Percentiles rank a stretch among this genome's conserved stretches.
phyloP scores from a whole-genome alignment of 2,797 vertebrate species.

The Octomys mimax region DNA sequence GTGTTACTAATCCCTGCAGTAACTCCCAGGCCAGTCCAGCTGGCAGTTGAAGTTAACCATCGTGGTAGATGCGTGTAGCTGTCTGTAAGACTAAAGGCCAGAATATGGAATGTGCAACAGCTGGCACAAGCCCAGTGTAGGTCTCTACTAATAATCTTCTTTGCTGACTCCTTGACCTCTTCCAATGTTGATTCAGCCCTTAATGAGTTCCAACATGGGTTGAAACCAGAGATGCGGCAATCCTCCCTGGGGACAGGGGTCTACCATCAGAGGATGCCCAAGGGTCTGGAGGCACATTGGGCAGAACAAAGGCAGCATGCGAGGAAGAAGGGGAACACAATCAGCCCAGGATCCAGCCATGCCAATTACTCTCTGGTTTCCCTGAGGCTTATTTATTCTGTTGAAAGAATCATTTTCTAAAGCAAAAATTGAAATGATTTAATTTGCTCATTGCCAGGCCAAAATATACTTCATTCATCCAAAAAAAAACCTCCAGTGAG shows the following conservation, averaged over 20 bases:
- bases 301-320: not conserved
- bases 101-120: too few relatives aligned
- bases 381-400: not conserved
- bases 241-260: not conserved
- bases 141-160: not conserved
- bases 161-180: not conserved
- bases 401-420: slow-evolving; percentile 40
- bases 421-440: slow-evolving; percentile 48
- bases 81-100: not conserved
- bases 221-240: not conserved
- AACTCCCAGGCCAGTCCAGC: not conserved
- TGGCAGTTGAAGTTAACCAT: not conserved
- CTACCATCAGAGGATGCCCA: not conserved
- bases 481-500: not conserved
- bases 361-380: not conserved
- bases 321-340: not conserved
- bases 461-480: not conserved
- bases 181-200: not conserved
- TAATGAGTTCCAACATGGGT: not conserved
- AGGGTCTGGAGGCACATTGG: not conserved
- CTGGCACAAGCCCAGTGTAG: not conserved
- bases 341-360: not conserved
- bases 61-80: not conserved
- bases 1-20: not conserved
- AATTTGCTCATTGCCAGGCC: slow-evolving; percentile 23